Evolutionary conservation across 2,113 vertebrate genomes (phyloP).

Genomic region (Myiagra hebetior): DNA sequence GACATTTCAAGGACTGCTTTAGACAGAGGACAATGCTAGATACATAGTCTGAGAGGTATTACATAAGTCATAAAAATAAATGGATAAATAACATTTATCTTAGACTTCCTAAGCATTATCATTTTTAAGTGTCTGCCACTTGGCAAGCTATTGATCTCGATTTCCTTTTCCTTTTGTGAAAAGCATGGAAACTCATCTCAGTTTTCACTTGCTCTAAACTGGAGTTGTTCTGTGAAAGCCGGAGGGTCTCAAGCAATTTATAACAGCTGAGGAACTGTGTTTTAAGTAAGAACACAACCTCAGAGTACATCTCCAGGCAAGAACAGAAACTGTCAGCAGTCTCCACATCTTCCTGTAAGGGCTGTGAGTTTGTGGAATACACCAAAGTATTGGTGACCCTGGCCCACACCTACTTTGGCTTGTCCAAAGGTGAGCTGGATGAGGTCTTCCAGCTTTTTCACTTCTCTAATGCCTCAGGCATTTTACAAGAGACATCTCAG

Average conservation of each 20-base stretch:
- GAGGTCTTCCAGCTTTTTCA: background rate
- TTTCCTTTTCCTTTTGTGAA: background rate
- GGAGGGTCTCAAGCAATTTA: background rate
- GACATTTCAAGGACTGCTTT: background rate
- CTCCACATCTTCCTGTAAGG: background rate
- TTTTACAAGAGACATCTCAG: background rate
- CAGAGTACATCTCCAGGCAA: background rate
- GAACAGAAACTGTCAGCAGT: background rate
- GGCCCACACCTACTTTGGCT: background rate
- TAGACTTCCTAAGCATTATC: background rate
- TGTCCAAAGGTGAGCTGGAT: background rate
- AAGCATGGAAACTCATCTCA: background rate
- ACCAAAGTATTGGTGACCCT: fast-evolving
- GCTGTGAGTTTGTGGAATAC: background rate
- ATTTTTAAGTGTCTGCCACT: background rate
- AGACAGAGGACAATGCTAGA: background rate
- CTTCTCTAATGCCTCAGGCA: background rate
- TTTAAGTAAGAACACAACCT: background rate
- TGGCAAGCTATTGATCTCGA: background rate
- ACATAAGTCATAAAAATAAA: background rate
- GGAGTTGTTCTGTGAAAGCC: background rate
- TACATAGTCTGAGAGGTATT: background rate
- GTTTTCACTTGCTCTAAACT: background rate
- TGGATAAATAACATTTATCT: background rate
- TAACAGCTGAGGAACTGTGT: background rate